Percentiles rank a stretch among this genome's conserved stretches.
Conservation (phyloP, 2,113 vertebrate species). For the Naja naja region DNA sequence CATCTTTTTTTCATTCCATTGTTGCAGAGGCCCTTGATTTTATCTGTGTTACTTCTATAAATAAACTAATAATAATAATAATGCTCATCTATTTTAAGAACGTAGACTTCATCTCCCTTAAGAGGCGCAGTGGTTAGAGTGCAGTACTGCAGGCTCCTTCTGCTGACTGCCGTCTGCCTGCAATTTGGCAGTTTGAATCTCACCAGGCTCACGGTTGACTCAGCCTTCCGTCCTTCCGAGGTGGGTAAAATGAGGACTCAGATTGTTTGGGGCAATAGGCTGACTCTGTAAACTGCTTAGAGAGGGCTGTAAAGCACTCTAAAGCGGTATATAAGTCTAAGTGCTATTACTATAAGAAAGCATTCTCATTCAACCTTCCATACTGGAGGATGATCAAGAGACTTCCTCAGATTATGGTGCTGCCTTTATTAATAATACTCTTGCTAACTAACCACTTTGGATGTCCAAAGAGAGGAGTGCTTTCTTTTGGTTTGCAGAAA, state of each 20-base stretch:
- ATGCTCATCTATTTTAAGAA: not conserved
- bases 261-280: too few species aligned
- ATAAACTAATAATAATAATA: not conserved
- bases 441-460: not conserved
- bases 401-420: not conserved
- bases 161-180: too few species aligned
- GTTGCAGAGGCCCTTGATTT: not conserved
- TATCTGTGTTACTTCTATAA: not conserved
- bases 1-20: not conserved
- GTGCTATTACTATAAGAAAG: not conserved
- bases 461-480: not conserved
- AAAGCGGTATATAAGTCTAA: too few species aligned
- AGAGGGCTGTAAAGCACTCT: too few species aligned
- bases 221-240: too few species aligned
- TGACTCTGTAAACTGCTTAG: too few species aligned
- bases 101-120: not conserved
- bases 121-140: too few species aligned
- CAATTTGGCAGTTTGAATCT: too few species aligned
- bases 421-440: not conserved
- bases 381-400: not conserved
- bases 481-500: not conserved
- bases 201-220: too few species aligned
- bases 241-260: too few species aligned
- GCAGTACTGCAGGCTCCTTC: too few species aligned
- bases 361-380: not conserved